These are phyloP conservation scores for Callocephalon fimbriatum DNA, from an alignment of 2,113 vertebrate genomes.

Conservation along the genomic window DNA sequence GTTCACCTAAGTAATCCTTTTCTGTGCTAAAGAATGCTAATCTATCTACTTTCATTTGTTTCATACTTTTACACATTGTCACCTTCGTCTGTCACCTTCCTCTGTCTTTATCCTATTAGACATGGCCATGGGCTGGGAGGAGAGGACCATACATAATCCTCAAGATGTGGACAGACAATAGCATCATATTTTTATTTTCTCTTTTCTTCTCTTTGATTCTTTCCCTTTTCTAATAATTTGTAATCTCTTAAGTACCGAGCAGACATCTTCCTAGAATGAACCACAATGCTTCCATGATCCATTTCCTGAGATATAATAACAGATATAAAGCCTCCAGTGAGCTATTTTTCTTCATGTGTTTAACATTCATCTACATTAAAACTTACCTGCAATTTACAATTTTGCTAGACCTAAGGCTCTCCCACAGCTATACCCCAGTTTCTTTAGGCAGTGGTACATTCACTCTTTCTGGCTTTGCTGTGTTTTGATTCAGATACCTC, in stretches of 20 bases:
- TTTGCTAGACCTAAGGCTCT: neutral
- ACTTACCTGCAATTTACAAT: neutral
- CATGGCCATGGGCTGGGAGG: neutral
- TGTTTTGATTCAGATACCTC: neutral
- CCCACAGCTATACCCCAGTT: neutral
- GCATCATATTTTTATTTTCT: neutral
- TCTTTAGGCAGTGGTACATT: neutral
- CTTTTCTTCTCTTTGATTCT: neutral
- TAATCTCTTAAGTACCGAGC: neutral
- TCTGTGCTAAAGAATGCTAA: neutral
- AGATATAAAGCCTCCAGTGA: neutral
- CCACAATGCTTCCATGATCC: neutral
- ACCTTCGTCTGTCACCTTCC: neutral
- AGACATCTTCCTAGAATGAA: neutral
- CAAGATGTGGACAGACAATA: neutral
- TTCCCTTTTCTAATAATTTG: neutral
- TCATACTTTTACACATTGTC: neutral
- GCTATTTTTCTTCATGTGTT: neutral
- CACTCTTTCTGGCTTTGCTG: neutral
- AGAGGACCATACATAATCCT: accelerated
- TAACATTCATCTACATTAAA: neutral
- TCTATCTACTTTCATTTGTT: neutral
- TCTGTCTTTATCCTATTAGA: neutral
- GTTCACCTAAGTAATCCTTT: neutral
- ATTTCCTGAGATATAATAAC: neutral